A percentile compares a stretch with the other conserved stretches of the same genome.
These are phyloP conservation scores for Styela plicata DNA, from an alignment of 23 tunicate species.

Conservation along the genomic window DNA sequence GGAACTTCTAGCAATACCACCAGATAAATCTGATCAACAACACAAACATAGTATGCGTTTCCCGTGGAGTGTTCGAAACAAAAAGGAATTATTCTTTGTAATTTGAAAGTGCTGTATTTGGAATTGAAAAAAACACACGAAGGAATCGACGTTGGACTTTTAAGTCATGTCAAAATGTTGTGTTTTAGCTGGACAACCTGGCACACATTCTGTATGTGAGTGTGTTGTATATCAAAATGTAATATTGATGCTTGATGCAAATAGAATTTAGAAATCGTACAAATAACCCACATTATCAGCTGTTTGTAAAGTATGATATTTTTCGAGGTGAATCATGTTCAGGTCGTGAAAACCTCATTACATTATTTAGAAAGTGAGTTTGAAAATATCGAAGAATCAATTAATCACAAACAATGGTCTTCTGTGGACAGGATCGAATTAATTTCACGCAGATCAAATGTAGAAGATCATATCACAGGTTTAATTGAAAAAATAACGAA, in stretches of 20 bases:
- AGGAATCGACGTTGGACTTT: constrained; percentile 19
- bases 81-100: constrained; percentile 3
- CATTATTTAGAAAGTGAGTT: neutral
- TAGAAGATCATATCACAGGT: constrained; percentile 9
- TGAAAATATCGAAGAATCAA: constrained; percentile 7
- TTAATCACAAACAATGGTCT: constrained; percentile 26
- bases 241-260: constrained; percentile 14
- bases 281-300: constrained; percentile 14
- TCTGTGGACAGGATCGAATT: constrained; percentile 24
- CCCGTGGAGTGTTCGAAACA: too few relatives aligned
- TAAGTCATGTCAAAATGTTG: constrained; percentile 12
- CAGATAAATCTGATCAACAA: too few relatives aligned
- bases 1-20: too few relatives aligned
- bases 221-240: constrained; percentile 35
- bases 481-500: constrained; percentile 18
- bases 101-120: constrained; percentile 25
- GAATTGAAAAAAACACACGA: constrained; percentile 22
- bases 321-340: constrained; percentile 6
- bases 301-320: too few relatives aligned
- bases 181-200: constrained; percentile 30
- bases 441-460: neutral
- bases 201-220: constrained; percentile 46
- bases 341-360: constrained; percentile 9
- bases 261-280: neutral
- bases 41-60: too few relatives aligned